Evolutionary conservation across 2,113 vertebrate genomes (phyloP), one percentile per base, ranked within the genome.

Genomic region (Clarias batrachus): DNA sequence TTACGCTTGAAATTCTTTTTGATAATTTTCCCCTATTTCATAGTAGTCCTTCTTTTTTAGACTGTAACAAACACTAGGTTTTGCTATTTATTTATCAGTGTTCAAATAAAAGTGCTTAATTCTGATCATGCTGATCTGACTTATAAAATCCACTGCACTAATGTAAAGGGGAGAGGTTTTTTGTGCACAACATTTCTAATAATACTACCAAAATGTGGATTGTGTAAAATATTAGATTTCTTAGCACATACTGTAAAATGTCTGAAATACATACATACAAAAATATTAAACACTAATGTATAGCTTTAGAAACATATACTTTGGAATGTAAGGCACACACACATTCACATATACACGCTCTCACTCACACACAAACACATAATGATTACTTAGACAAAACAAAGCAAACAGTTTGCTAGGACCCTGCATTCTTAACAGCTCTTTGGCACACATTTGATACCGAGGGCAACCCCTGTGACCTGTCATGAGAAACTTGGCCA

Each of bases 381-480:
- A 90, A 74, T 86, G 86, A 86, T 88, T 88, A 86, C 85, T 89
- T 87, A 88, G 87, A 79, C 88, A 89, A 88, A 90, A 89, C 84
- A 89, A 86, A 90, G 87, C 90, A 90, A 89, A 90, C 85, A 89
- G 65, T 86, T 86, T 82, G 89, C 80, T 76, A 74, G 79, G 80
- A 77, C 57, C 81, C 71, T 87, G 86, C 88, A 90, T 89, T 89
- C 78, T 90, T 89, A 89, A 82, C 88, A 73, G 84, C 82, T 85
- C 84, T 86, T 74, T 90, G 86, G 81, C 88, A 86, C 70, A 88
- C 84, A 79, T 82, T 85, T 59, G 59, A 89, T 78, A 85, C 74
- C 81, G 41, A 88, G 37, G 63, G 66, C 84, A 74, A 86, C 80
- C 70, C 60, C 23, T 84, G 84, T 86, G 83, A 87, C 87, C 87